A percentile compares a stretch with the other conserved stretches of the same genome.
These are phyloP conservation scores for Melanotaenia duboulayi DNA, from an alignment of 2,113 vertebrate species.

Conservation along the genomic window DNA sequence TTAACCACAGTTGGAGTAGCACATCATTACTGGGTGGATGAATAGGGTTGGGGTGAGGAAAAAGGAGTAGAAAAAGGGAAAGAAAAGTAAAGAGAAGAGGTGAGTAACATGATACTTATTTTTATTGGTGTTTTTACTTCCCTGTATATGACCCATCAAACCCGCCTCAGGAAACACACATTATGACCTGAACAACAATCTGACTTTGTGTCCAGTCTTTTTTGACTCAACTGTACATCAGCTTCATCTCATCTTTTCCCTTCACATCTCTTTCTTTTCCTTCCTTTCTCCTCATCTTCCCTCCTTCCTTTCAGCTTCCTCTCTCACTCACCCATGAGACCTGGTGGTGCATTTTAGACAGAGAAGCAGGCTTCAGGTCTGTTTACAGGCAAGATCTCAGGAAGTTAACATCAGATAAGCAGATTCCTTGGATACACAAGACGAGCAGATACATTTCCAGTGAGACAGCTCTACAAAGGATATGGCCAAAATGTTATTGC, in stretches of 20 bases:
- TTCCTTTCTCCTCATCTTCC: constrained; percentile 52
- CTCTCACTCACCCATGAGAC: constrained; percentile 69
- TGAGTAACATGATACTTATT: constrained; percentile 13
- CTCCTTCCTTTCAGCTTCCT: constrained; percentile 64
- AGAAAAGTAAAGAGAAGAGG: constrained; percentile 1
- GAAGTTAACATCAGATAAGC: constrained; percentile 79
- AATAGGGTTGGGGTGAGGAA: neutral
- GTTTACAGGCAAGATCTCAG: constrained; percentile 73
- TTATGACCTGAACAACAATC: constrained; percentile 18
- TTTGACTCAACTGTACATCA: constrained; percentile 17
- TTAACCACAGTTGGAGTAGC: constrained; percentile 67
- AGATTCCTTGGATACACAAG: constrained; percentile 74
- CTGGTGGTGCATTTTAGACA: constrained; percentile 45
- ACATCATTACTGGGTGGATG: constrained; percentile 55
- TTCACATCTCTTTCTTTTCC: constrained; percentile 37
- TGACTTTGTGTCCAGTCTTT: constrained; percentile 27
- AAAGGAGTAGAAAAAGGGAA: neutral
- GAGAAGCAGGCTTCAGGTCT: constrained; percentile 58
- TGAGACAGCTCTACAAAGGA: constrained; percentile 46
- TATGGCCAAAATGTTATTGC: constrained; percentile 49
- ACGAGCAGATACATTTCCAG: constrained; percentile 70
- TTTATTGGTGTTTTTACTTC: constrained; percentile 38
- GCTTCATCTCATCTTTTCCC: constrained; percentile 39
- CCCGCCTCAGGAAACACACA: constrained; percentile 27
- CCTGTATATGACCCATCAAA: constrained; percentile 19